Conservation (phyloP, 1,140 invertebrate species). For the Geopemphigus sp. region DNA sequence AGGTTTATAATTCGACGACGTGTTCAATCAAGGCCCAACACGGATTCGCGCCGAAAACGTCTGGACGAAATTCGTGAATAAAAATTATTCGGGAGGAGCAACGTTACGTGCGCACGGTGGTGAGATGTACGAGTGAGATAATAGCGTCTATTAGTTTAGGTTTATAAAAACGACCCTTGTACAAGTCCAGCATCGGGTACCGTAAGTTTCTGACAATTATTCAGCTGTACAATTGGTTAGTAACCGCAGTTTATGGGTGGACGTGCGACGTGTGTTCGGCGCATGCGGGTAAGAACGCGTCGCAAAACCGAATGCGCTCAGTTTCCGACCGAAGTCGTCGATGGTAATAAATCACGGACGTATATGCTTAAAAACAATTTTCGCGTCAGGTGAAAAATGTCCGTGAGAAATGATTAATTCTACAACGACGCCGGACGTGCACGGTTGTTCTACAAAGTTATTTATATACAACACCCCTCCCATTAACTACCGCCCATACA, state of each 20-base stretch:
- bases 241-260: background rate
- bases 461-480: background rate
- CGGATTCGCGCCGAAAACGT: too few relatives aligned
- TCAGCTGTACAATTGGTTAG: background rate
- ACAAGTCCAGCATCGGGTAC: background rate
- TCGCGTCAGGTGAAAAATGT: background rate
- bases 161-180: background rate
- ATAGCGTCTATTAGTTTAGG: too few relatives aligned
- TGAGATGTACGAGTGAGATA: too few relatives aligned
- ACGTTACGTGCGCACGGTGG: too few relatives aligned
- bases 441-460: background rate
- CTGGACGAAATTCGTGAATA: too few relatives aligned
- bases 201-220: background rate
- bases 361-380: background rate
- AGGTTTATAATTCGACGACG: too few relatives aligned
- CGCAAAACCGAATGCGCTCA: background rate
- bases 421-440: background rate
- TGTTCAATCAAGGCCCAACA: too few relatives aligned
- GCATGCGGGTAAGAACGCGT: background rate
- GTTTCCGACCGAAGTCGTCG: background rate
- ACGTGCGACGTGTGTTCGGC: background rate
- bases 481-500: too few relatives aligned
- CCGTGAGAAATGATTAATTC: conserved; percentile 11
- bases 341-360: conserved; percentile 4
- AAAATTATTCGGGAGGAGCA: too few relatives aligned